Evolutionary conservation across 2,888 invertebrate species (phyloP).

Genomic region (Melinaea menophilus): DNA sequence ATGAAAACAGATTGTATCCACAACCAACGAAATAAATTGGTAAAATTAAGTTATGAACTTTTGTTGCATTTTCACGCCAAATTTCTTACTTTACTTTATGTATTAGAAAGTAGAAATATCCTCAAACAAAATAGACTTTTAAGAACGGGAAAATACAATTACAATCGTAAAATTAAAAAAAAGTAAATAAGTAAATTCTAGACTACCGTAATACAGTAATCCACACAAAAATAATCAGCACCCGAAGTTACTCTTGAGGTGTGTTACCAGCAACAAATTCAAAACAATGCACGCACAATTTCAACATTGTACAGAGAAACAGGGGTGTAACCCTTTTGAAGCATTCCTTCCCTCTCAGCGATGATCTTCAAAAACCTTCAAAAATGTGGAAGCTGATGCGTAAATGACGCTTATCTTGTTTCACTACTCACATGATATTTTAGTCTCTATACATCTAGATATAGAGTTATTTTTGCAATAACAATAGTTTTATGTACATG

Average conservation of each 20-base stretch:
- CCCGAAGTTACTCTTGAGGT: not conserved
- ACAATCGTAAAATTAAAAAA: too few relatives aligned
- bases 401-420: conserved; percentile 33
- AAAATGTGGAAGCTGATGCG: conserved; percentile 24
- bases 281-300: conserved; percentile 6
- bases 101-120: not conserved
- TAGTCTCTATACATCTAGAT: not conserved
- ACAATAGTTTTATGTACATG: conserved; percentile 7
- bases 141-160: too few relatives aligned
- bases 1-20: too few relatives aligned
- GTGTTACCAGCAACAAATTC: not conserved
- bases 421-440: not conserved
- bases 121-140: too few relatives aligned
- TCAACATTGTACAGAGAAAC: not conserved
- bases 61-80: not conserved
- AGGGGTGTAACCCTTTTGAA: conserved; percentile 18
- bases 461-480: conserved; percentile 18
- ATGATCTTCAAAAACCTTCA: conserved; percentile 23
- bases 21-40: too few relatives aligned
- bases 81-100: not conserved
- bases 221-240: too few relatives aligned
- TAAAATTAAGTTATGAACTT: not conserved
- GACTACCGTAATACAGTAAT: too few relatives aligned
- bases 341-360: conserved; percentile 21
- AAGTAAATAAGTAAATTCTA: too few relatives aligned